Base-by-base conservation (phyloP, 2,888 invertebrate species). In the Drosophila putrida region DNA sequence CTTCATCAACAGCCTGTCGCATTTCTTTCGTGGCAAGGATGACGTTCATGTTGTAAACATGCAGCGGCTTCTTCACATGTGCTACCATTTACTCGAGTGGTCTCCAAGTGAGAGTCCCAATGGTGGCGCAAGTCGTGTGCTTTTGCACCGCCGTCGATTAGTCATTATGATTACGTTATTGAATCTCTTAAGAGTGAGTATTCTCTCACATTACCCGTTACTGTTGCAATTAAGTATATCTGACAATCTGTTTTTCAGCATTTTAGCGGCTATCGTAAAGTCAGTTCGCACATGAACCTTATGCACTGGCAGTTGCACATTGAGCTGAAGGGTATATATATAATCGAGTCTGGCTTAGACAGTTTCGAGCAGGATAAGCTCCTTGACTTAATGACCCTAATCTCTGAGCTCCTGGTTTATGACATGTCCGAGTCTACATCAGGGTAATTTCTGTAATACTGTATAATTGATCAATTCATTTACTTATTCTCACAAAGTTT, bases 101-200 rank as follows among this genome's bases (percentile, higher is more conserved):
- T 59, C 71, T 6, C 60, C 82, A 11, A 71, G 62, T 9, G 59
- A 82, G 55, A 61, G 8, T 4, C 33, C 43, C 10, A 8, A 4
- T 65, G 4, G 60, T 66, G 8, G 74, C 60, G 9, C 78, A 62
- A 1, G 81, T 81, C 36, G 55, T 47, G 10, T 25, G 1, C 25
- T 15, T 1, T 13, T 53, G 4, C 49, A 62, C 13, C 60, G 20
- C 75, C 84, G 38, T 4, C 78, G 90, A 1, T 39, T 91, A 2
- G 49, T 91, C 6, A 82, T 88, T 51, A 80, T 75, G 27, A 47
- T 90, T n/a, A 90, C 90, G 4, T 33, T 91, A 13, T 75, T 91
- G 68, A 79, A 81, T 31, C 77, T 91, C 10, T 66, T 91, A 2
- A 82, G 84, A 70, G 91, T 90, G 63, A 15, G 38, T 51, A 2